Conservation (phyloP, 2,113 vertebrate species). For the Arvicanthis niloticus region DNA sequence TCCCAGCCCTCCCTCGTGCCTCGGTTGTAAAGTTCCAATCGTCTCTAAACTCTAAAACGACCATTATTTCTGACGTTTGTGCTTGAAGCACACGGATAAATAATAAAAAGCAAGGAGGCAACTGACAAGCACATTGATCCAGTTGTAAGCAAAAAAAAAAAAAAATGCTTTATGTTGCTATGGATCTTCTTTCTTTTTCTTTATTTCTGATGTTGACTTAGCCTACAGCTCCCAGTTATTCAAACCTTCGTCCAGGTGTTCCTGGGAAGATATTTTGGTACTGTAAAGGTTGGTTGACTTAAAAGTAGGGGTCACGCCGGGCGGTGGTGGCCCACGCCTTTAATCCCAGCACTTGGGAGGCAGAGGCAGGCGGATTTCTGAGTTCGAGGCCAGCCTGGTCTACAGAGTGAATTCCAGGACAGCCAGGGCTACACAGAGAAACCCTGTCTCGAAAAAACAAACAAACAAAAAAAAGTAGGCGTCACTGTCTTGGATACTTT, state of each 20-base stretch:
- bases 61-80: slow-evolving; percentile 47
- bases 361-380: too few relatives aligned
- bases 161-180: slow-evolving; percentile 13
- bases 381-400: too few relatives aligned
- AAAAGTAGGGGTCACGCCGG: slow-evolving; percentile 43
- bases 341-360: too few relatives aligned
- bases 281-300: neutral
- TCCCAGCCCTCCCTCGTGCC: neutral
- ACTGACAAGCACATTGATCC: neutral
- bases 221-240: neutral
- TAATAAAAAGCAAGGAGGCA: slow-evolving; percentile 55
- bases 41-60: neutral
- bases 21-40: slow-evolving; percentile 65
- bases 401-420: too few relatives aligned
- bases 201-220: neutral
- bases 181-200: slow-evolving; percentile 20
- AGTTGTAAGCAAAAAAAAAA: neutral
- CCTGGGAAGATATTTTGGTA: neutral
- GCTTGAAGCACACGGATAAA: slow-evolving; percentile 42
- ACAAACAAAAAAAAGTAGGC: slow-evolving; percentile 52
- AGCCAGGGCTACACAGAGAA: too few relatives aligned
- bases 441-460: too few relatives aligned
- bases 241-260: slow-evolving; percentile 7
- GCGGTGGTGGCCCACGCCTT: too few relatives aligned
- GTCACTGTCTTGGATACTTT: slow-evolving; percentile 25